Percentiles rank a stretch among this genome's conserved stretches.
phyloP scores from a whole-genome alignment of 2,113 vertebrate genomes.

The Hippocampus guttulatus region DNA sequence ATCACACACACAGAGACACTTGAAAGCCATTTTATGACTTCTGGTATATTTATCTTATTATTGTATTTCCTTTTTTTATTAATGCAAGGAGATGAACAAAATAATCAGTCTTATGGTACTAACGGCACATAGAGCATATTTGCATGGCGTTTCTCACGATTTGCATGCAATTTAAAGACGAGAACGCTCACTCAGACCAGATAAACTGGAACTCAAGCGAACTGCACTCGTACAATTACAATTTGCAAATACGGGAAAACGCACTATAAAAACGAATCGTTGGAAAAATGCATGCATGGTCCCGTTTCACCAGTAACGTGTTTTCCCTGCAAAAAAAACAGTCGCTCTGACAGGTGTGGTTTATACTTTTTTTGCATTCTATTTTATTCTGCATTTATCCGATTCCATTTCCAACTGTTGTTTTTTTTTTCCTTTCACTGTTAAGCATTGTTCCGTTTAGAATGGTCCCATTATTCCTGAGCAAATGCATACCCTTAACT shows the following conservation, averaged over 20 bases:
- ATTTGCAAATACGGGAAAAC: neutral
- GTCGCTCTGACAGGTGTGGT: too few relatives aligned
- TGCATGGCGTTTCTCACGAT: neutral
- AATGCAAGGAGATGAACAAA: neutral
- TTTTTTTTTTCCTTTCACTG: too few relatives aligned
- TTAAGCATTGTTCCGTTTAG: too few relatives aligned
- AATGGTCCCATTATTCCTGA: too few relatives aligned
- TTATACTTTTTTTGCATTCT: too few relatives aligned
- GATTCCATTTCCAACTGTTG: too few relatives aligned
- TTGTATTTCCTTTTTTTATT: too few relatives aligned
- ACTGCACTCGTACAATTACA: conserved; percentile 2
- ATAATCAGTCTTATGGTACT: neutral
- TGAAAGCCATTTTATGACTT: neutral
- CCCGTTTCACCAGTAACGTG: too few relatives aligned
- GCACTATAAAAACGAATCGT: neutral
- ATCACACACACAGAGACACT: neutral
- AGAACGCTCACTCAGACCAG: neutral
- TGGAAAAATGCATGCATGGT: neutral
- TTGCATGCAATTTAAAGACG: neutral
- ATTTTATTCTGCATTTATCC: too few relatives aligned
- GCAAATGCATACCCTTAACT: too few relatives aligned
- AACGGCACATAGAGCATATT: neutral
- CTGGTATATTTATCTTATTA: neutral
- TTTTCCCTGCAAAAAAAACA: too few relatives aligned
- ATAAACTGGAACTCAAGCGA: neutral